Evolutionary conservation across 2,888 invertebrate species (phyloP).

Genomic region (Ornithoptera alexandrae): DNA sequence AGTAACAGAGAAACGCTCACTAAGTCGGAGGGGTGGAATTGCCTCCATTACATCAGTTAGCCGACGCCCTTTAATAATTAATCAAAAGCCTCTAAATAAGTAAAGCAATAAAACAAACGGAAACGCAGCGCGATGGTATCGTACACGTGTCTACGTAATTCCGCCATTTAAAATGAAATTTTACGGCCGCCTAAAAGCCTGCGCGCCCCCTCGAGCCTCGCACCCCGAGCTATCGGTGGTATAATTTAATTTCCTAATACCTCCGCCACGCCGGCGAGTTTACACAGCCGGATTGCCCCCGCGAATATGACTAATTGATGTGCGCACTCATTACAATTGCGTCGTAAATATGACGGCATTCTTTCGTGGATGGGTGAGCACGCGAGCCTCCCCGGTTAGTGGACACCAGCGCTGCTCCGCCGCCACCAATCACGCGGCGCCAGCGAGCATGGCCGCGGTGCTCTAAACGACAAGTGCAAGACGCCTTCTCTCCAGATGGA

Average conservation of each 20-base stretch:
- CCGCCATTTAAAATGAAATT: slow-evolving; percentile 28
- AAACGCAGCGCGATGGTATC: background rate
- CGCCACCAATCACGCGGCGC: too few species aligned
- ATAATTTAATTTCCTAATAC: slow-evolving; percentile 60
- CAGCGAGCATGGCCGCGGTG: too few species aligned
- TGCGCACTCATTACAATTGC: slow-evolving; percentile 51
- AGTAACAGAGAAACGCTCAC: background rate
- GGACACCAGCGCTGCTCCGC: background rate
- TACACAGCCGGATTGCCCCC: slow-evolving; percentile 35
- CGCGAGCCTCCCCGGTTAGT: slow-evolving; percentile 19
- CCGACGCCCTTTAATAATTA: background rate
- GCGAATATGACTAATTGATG: slow-evolving; percentile 61
- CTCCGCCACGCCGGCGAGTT: slow-evolving; percentile 40
- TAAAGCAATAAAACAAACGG: slow-evolving; percentile 2
- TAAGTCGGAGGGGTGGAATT: background rate
- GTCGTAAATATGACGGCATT: slow-evolving; percentile 44
- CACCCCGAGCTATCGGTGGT: slow-evolving; percentile 40
- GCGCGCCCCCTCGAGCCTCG: slow-evolving; percentile 15
- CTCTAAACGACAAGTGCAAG: too few species aligned
- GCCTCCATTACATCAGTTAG: background rate
- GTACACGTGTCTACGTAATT: slow-evolving; percentile 6
- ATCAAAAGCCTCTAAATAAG: slow-evolving; percentile 6
- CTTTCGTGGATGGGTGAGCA: slow-evolving; percentile 29
- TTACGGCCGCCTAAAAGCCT: slow-evolving; percentile 16
- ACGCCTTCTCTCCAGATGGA: too few species aligned